phyloP scores from a whole-genome alignment of 1,140 invertebrate genomes.

The Lepidurus arcticus region DNA sequence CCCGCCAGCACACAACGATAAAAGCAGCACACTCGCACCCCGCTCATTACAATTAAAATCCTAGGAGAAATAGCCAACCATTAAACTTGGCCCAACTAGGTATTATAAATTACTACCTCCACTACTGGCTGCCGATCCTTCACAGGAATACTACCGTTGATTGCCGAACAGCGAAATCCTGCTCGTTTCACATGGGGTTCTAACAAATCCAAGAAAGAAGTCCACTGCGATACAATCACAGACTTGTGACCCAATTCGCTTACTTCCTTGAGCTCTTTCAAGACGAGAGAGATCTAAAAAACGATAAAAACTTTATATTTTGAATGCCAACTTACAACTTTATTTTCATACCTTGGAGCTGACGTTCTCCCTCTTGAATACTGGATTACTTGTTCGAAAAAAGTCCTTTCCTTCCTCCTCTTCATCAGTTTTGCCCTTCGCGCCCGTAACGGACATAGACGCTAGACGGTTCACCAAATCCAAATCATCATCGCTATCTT shows the following conservation, averaged over 20 bases:
- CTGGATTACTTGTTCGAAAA: slow-evolving; percentile 59
- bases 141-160: slow-evolving; percentile 62
- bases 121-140: slow-evolving; percentile 56
- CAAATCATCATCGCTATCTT: slow-evolving; percentile 43
- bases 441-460: slow-evolving; percentile 52
- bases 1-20: slow-evolving; percentile 83
- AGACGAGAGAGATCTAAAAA: slow-evolving; percentile 52
- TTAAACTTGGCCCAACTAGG: slow-evolving; percentile 6
- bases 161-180: slow-evolving; percentile 52
- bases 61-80: slow-evolving; percentile 35
- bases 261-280: slow-evolving; percentile 50
- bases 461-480: slow-evolving; percentile 58
- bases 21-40: slow-evolving; percentile 58
- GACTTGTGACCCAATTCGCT: slow-evolving; percentile 54
- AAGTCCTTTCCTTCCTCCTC: slow-evolving; percentile 44
- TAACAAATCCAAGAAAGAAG: slow-evolving; percentile 64
- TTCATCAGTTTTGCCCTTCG: slow-evolving; percentile 36
- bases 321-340: slow-evolving; percentile 35
- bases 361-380: slow-evolving; percentile 54
- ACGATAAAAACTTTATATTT: slow-evolving; percentile 35
- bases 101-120: slow-evolving; percentile 40
- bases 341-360: slow-evolving; percentile 54
- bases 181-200: slow-evolving; percentile 52
- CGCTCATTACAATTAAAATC: slow-evolving; percentile 36
- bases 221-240: slow-evolving; percentile 86